phyloP scores from a whole-genome alignment of 1,140 invertebrate genomes.

The Gonioctena quinquepunctata region DNA sequence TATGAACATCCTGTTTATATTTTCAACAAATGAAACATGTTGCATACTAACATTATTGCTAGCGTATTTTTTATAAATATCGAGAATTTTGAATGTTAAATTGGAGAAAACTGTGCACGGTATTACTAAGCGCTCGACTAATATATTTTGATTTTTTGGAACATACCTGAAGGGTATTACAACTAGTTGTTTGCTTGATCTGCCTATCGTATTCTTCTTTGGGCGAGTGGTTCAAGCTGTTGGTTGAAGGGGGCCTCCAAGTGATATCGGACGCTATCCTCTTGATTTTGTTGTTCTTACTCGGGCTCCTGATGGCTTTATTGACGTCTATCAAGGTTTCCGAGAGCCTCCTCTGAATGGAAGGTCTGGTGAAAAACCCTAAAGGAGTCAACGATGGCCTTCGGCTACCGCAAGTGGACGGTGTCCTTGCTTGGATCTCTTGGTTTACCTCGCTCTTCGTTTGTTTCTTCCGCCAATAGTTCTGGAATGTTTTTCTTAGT shows the following conservation, averaged over 20 bases:
- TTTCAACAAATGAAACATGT: too few species aligned
- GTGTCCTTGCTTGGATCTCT: slow-evolving; percentile 77
- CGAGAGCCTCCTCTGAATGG: slow-evolving; percentile 65
- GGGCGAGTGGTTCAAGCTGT: slow-evolving; percentile 28
- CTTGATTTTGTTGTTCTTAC: slow-evolving; percentile 53
- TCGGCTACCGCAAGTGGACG: slow-evolving; percentile 73
- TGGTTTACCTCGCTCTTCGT: slow-evolving; percentile 78
- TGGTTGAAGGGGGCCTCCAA: slow-evolving; percentile 51
- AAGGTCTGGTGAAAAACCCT: slow-evolving; percentile 62
- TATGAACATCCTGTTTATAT: too few species aligned
- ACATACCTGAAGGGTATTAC: not conserved
- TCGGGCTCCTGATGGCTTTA: slow-evolving; percentile 44
- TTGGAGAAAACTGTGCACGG: too few species aligned
- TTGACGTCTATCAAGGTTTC: slow-evolving; percentile 65
- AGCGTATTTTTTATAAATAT: too few species aligned
- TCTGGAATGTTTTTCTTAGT: slow-evolving; percentile 71
- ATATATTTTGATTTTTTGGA: too few species aligned
- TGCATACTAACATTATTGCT: too few species aligned
- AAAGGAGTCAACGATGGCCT: slow-evolving; percentile 57
- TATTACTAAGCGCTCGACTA: too few species aligned
- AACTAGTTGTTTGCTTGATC: slow-evolving; percentile 11
- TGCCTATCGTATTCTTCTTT: slow-evolving; percentile 21
- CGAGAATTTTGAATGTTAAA: too few species aligned
- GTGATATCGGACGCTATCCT: slow-evolving; percentile 56
- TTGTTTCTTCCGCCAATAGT: slow-evolving; percentile 79